These are phyloP conservation scores for Gortyna flavago DNA, from an alignment of 2,888 invertebrate genomes.

Conservation along the genomic window DNA sequence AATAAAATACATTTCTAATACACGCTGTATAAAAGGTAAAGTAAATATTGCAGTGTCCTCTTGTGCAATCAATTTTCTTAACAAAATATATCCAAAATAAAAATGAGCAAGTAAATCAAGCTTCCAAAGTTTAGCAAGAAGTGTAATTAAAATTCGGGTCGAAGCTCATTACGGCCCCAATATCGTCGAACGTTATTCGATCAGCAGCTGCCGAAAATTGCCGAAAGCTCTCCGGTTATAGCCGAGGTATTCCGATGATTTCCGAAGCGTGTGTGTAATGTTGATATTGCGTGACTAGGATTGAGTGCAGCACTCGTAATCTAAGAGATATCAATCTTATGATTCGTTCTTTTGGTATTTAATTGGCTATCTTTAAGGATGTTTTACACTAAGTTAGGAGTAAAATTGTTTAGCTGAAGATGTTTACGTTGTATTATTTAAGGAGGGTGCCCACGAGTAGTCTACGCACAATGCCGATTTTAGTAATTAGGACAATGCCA, in stretches of 20 bases:
- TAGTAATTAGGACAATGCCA: no score
- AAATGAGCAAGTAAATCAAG: constrained; percentile 18
- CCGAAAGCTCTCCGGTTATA: constrained; percentile 32
- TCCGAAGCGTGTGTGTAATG: constrained; percentile 56
- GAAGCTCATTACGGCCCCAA: constrained; percentile 38
- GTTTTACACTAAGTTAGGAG: not conserved
- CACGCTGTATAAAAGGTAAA: not conserved
- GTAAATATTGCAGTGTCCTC: not conserved
- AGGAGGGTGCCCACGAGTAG: no score
- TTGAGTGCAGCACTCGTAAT: constrained; percentile 47
- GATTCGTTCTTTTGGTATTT: constrained; percentile 51
- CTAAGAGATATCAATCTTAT: constrained; percentile 59
- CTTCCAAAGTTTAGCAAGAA: constrained; percentile 20
- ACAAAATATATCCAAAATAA: constrained; percentile 6
- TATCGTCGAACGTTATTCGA: constrained; percentile 54
- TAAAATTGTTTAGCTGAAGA: not conserved
- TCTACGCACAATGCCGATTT: no score
- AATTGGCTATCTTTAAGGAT: constrained; percentile 35
- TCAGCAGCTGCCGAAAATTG: constrained; percentile 51
- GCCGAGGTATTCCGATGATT: constrained; percentile 35
- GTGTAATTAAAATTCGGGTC: constrained; percentile 57
- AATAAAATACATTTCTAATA: not conserved
- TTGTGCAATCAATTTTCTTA: not conserved
- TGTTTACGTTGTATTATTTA: no score
- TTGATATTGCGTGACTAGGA: constrained; percentile 54